Evolutionary conservation across 1,140 invertebrate genomes (phyloP).

Genomic region (Pygmarrhopalites habei): DNA sequence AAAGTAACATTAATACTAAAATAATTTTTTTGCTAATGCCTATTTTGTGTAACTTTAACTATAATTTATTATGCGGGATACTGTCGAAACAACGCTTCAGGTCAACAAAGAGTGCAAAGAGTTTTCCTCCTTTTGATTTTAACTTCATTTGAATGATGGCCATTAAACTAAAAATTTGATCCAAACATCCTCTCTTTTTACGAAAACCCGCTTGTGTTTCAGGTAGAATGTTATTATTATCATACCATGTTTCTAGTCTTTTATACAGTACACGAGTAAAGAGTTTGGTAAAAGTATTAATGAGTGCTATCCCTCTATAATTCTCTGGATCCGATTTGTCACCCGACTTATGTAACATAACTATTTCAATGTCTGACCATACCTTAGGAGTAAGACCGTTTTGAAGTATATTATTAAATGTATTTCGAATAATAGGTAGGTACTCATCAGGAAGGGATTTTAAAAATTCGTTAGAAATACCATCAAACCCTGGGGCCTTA

Average conservation of each 20-base stretch:
- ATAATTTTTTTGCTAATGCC: no score
- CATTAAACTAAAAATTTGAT: slow-evolving; percentile 38
- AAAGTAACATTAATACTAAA: no score
- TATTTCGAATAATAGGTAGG: background rate
- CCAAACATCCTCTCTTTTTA: slow-evolving; percentile 31
- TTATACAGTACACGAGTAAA: slow-evolving; percentile 34
- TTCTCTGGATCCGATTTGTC: slow-evolving; percentile 31
- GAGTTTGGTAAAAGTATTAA: slow-evolving; percentile 35
- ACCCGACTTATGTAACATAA: slow-evolving; percentile 35
- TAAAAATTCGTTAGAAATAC: slow-evolving; percentile 40
- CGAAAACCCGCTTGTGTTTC: slow-evolving; percentile 39
- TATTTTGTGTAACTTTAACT: background rate
- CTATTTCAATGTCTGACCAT: slow-evolving; percentile 13
- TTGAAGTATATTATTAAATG: slow-evolving; percentile 1
- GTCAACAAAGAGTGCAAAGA: no score
- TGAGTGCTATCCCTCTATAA: slow-evolving; percentile 38
- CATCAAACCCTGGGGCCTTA: slow-evolving; percentile 42
- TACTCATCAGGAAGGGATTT: slow-evolving; percentile 39
- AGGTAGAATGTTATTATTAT: slow-evolving; percentile 27
- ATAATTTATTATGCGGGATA: background rate
- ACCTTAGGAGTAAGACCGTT: background rate
- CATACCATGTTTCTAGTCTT: slow-evolving; percentile 35
- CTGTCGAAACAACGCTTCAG: background rate
- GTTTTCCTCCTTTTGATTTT: background rate
- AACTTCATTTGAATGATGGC: slow-evolving; percentile 29